A percentile compares a stretch with the other conserved stretches of the same genome.
These are phyloP conservation scores for Plecturocebus donacophilus DNA, from an alignment of 2,113 vertebrate species.

Conservation along the genomic window DNA sequence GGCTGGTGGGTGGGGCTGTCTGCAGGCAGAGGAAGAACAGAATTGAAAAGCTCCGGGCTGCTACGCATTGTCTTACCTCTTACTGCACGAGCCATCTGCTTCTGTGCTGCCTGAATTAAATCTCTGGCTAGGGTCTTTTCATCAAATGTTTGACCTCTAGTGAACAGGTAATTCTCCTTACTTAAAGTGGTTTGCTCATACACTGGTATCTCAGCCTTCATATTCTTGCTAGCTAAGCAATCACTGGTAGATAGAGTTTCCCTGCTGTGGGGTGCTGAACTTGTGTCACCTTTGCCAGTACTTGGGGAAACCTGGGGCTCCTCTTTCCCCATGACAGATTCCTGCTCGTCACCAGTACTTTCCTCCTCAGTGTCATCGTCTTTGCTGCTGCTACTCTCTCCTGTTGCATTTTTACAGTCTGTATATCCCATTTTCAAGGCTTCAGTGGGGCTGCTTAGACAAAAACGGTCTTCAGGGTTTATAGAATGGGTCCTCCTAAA, in stretches of 20 bases:
- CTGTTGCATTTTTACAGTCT: slow-evolving; percentile 76
- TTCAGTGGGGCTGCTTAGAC: slow-evolving; percentile 77
- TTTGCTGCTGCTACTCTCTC: slow-evolving; percentile 72
- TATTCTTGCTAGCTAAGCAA: slow-evolving; percentile 54
- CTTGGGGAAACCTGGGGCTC: slow-evolving; percentile 67
- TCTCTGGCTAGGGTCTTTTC: slow-evolving; percentile 86
- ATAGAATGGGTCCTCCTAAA: slow-evolving; percentile 86
- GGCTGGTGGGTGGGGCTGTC: slow-evolving; percentile 81
- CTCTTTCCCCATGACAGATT: slow-evolving; percentile 76
- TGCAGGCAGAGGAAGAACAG: slow-evolving; percentile 38
- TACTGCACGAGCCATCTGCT: slow-evolving; percentile 85
- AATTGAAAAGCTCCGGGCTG: slow-evolving; percentile 84
- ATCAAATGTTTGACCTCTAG: slow-evolving; percentile 58
- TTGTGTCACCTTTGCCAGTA: slow-evolving; percentile 48
- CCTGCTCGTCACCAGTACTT: slow-evolving; percentile 75
- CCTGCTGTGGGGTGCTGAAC: neutral
- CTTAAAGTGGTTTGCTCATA: slow-evolving; percentile 68
- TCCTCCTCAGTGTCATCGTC: slow-evolving; percentile 79
- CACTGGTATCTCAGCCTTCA: slow-evolving; percentile 81
- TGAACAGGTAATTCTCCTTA: slow-evolving; percentile 72
- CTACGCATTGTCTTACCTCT: slow-evolving; percentile 82
- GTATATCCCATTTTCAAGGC: slow-evolving; percentile 81
- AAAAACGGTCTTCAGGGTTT: slow-evolving; percentile 69
- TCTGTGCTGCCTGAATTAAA: slow-evolving; percentile 86
- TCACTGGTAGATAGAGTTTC: neutral